Base-by-base conservation (phyloP, 2,797 vertebrate species). In the Pagetopsis macropterus region DNA sequence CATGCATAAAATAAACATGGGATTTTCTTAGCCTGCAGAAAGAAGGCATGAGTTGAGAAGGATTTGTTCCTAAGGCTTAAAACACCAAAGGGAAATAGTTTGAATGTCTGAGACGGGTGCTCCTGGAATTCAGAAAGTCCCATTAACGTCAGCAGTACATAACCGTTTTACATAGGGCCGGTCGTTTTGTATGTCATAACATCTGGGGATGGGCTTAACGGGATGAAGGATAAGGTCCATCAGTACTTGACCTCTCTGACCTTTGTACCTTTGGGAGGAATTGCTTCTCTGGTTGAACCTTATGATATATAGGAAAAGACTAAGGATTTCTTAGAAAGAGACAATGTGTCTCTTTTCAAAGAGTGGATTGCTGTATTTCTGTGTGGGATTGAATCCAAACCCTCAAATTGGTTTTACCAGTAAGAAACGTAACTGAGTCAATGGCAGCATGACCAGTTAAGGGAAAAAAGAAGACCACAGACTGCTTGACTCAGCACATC, bases 401-500 rank as follows among this genome's bases (percentile, higher is more conserved):
- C 69, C 59, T 86, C 62, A 72, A 55, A 81, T 65, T 80, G 71
- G 69, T 75, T 51, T 57, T 70, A 21, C 70, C 55, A 78, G 72
- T 77, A 75, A 50, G 49, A 62, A 64, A 70, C 31, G 59, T 73
- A 68, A 66, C 44, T n/a, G 71, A 85, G 82, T 72, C 79, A 86
- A 68, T 64, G 74, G 79, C 78, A 80, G 76, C 69, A 67, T 83
- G 64, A 74, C 69, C 82, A 72, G 40, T 70, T 66, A 66, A 76
- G 63, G 85, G 49, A 62, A 84, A 44, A 89, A 76, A 86, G 23
- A 72, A 72, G 85, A 90, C 86, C 79, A 79, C 86, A 85, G 68
- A 44, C 66, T 62, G 73, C 54, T 72, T 86, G 87, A 93, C 68
- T 92, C 89, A 91, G 86, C 88, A 88, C 69, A 68, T 76, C 72